These are phyloP conservation scores for Ostrea edulis DNA, from an alignment of 1,140 invertebrate species.

Conservation along the genomic window DNA sequence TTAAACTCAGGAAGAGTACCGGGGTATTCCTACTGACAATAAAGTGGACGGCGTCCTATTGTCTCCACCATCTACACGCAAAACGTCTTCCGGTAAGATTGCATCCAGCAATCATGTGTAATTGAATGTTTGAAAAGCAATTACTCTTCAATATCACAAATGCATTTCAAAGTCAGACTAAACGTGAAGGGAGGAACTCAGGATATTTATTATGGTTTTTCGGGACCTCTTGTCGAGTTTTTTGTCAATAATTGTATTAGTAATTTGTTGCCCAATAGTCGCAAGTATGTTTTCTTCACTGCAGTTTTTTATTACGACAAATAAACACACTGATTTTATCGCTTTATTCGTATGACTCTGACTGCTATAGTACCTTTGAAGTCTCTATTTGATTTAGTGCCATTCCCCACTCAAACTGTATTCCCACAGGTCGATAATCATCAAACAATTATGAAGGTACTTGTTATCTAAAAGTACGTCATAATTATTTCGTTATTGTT, in stretches of 20 bases:
- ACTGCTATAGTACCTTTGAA: constrained; percentile 21
- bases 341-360: not conserved
- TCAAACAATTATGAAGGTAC: constrained; percentile 20
- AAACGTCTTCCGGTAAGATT: constrained; percentile 37
- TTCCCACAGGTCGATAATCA: constrained; percentile 1
- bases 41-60: constrained; percentile 1
- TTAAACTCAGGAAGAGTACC: not conserved
- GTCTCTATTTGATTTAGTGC: constrained; percentile 30
- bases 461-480: constrained; percentile 11
- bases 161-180: constrained; percentile 22
- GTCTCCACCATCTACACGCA: not conserved
- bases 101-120: constrained; percentile 34
- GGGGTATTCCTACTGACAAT: not conserved
- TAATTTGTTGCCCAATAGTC: constrained; percentile 18
- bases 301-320: constrained; percentile 29
- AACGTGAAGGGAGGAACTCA: not conserved
- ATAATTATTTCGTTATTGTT: constrained; percentile 8
- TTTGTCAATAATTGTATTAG: constrained; percentile 21
- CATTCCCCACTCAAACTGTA: constrained; percentile 23
- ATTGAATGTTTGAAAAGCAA: constrained; percentile 37
- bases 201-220: constrained; percentile 10
- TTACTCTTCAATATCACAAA: constrained; percentile 13
- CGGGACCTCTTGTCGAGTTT: not conserved
- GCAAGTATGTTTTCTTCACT: constrained; percentile 11
- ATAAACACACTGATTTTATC: constrained; percentile 35